These are phyloP conservation scores for Corvus hawaiiensis DNA, from an alignment of 2,113 vertebrate genomes.

Conservation along the genomic window DNA sequence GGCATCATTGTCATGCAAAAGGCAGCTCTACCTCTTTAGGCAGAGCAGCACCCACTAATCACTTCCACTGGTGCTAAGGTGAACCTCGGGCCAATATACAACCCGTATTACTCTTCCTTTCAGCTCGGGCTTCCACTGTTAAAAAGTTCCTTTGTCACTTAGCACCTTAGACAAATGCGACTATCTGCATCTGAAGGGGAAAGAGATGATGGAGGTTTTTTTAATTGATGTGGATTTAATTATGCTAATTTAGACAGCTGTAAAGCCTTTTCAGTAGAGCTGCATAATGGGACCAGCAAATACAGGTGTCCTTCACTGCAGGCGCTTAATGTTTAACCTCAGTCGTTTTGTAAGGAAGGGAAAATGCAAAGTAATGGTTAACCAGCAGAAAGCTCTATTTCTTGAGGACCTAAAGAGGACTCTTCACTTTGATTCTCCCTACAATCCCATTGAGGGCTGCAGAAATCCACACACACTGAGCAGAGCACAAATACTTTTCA, in stretches of 20 bases:
- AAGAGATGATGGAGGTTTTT: conserved; percentile 82
- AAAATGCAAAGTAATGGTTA: conserved; percentile 62
- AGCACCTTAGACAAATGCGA: conserved; percentile 82
- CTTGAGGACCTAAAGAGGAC: conserved; percentile 52
- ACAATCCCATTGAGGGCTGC: neutral
- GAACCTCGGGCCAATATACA: conserved; percentile 76
- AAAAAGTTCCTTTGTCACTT: conserved; percentile 80
- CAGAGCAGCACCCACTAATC: conserved; percentile 65
- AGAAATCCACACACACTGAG: neutral
- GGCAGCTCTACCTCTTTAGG: conserved; percentile 57
- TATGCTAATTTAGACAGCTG: conserved; percentile 90
- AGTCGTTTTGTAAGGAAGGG: conserved; percentile 59
- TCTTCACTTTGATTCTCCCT: neutral
- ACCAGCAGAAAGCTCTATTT: conserved; percentile 47
- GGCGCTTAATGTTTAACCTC: conserved; percentile 79
- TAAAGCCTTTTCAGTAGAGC: conserved; percentile 73
- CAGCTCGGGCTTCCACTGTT: conserved; percentile 67
- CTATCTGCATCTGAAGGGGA: conserved; percentile 88
- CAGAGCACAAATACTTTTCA: neutral
- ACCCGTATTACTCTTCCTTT: conserved; percentile 77
- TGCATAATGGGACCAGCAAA: conserved; percentile 77
- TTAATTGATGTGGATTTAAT: conserved; percentile 96
- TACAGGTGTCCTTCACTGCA: conserved; percentile 87
- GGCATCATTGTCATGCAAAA: conserved; percentile 79
- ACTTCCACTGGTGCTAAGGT: conserved; percentile 73